phyloP scores from a whole-genome alignment of 2,797 vertebrate genomes.

The Pangasius larnaudii region DNA sequence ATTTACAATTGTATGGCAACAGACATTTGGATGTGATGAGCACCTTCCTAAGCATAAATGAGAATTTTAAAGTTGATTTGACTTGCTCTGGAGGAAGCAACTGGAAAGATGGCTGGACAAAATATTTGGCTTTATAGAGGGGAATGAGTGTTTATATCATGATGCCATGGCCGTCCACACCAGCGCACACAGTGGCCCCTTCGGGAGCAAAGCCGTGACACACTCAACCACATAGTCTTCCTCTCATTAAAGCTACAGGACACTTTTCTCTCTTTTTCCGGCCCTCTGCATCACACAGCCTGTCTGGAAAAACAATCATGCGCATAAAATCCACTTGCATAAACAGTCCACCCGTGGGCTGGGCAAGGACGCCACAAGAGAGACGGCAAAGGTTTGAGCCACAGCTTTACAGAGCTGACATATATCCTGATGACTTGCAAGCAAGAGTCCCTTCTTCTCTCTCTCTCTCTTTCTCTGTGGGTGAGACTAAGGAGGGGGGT shows the following conservation, averaged over 20 bases:
- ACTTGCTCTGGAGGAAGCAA: background rate
- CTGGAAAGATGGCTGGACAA: background rate
- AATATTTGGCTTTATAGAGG: background rate
- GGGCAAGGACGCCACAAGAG: constrained; percentile 51
- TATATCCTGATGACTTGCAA: constrained; percentile 41
- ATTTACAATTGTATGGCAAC: background rate
- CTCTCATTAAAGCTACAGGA: constrained; percentile 57
- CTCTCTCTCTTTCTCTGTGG: constrained; percentile 20
- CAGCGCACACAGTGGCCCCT: background rate
- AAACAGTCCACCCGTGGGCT: constrained; percentile 69
- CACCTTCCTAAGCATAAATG: background rate
- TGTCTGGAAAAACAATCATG: constrained; percentile 80
- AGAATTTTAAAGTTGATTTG: background rate
- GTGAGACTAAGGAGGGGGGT: constrained; percentile 46
- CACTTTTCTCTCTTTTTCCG: constrained; percentile 61
- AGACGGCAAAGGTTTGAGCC: constrained; percentile 50
- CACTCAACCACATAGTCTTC: constrained; percentile 45
- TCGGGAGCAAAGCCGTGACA: constrained; percentile 42
- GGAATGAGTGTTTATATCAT: background rate
- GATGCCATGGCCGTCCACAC: background rate
- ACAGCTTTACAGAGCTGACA: constrained; percentile 53
- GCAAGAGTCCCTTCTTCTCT: constrained; percentile 22
- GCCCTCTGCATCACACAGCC: constrained; percentile 62
- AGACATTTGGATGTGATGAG: background rate
- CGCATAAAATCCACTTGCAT: constrained; percentile 73